Evolutionary conservation across 1,140 invertebrate species (phyloP), one percentile per base, ranked within the genome.

Genomic region (Nixonia krombeini): DNA sequence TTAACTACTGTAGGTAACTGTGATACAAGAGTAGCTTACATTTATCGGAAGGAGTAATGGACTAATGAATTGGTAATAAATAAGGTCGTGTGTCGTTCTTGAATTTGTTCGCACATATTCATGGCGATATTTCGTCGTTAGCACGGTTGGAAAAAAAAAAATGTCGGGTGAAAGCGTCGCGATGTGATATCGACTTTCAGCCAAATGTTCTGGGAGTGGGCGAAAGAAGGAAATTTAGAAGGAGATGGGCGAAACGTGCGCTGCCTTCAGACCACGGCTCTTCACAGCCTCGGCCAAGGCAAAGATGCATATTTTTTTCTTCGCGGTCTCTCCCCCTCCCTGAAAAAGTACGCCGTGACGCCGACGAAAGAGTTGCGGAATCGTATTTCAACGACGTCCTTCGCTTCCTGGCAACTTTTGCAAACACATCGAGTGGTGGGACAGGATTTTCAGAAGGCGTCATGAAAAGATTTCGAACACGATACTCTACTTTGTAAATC

Each of bases 401-500:
- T 17, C 10, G 9, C 38, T 40, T 40, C 9, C 12, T n/a, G 38
- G 38, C 17, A 50, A 66, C 49, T 58, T 66, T 50, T 37, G 49
- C 41, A 52, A 56, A 57, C 40, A 40, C 31, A 31, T 4, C 15
- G 1, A 9, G 18, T 41, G 49, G 31, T 23, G 57, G 26, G 35
- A 16, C 50, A 41, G 70, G 46, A 66, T 70, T 70, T 64, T 31
- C 51, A 58, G 45, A 33, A 31, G 46, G 17, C 49, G 40, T 21
- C 35, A 44, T 53, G 57, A 52, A 62, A 58, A 53, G 47, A 51
- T 65, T 58, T 52, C 58, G 65, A 70, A 76, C 74, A 76, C 71
- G 73, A 72, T 70, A 76, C 74, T 76, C 65, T 69, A 75, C 74
- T 76, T 61, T 35, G 40, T 35, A 49, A 67, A 72, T 73, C 70